A percentile compares a stretch with the other conserved stretches of the same genome.
phyloP scores from a whole-genome alignment of 2,113 vertebrate species.

The Carassius auratus region DNA sequence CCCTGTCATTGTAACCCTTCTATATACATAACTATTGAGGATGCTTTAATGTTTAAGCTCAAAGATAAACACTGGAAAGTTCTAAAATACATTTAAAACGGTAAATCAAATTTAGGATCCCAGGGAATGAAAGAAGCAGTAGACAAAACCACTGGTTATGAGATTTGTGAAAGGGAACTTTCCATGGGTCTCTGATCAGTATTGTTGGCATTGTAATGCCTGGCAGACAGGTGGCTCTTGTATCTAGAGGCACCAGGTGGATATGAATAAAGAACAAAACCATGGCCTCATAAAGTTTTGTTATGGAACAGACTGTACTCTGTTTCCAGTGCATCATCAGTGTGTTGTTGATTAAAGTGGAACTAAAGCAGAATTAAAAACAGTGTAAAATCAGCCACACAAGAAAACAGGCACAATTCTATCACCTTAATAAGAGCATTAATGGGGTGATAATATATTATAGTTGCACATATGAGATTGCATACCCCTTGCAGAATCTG shows the following conservation, averaged over 20 bases:
- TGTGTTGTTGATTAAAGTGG: slow-evolving; percentile 21
- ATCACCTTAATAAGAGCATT: neutral
- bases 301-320: slow-evolving; percentile 51
- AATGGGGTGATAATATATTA: neutral
- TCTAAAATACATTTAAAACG: slow-evolving; percentile 40
- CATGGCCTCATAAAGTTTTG: slow-evolving; percentile 45
- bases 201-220: neutral
- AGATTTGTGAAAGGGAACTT: slow-evolving; percentile 25
- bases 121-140: slow-evolving; percentile 41
- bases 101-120: slow-evolving; percentile 37
- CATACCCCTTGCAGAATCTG: neutral
- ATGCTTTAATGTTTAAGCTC: slow-evolving; percentile 4
- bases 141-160: slow-evolving; percentile 34
- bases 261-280: slow-evolving; percentile 61
- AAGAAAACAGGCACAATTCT: neutral
- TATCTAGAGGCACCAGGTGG: slow-evolving; percentile 63
- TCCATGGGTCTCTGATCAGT: slow-evolving; percentile 27
- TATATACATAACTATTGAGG: slow-evolving; percentile 49
- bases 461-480: neutral
- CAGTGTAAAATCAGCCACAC: neutral
- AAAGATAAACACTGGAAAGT: slow-evolving; percentile 19
- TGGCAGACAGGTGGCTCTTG: slow-evolving; percentile 45
- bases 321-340: slow-evolving; percentile 38
- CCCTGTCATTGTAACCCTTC: slow-evolving; percentile 39
- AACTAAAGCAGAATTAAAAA: neutral